phyloP scores from a whole-genome alignment of 2,888 invertebrate species.

The Zygogramma bicolorata region DNA sequence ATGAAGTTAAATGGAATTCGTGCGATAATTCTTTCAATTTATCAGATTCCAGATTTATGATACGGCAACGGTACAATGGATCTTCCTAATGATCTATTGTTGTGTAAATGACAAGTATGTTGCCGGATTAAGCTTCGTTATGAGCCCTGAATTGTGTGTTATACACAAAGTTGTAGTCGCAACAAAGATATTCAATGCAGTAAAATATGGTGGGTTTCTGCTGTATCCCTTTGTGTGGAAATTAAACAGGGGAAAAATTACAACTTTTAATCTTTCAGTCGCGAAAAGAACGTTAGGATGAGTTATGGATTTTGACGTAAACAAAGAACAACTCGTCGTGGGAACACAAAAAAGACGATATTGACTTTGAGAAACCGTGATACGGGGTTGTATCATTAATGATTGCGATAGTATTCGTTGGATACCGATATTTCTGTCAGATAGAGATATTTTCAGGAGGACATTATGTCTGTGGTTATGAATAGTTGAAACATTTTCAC shows the following conservation, averaged over 20 bases:
- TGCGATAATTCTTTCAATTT: neutral
- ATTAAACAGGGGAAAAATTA: neutral
- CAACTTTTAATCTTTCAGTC: neutral
- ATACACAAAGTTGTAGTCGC: neutral
- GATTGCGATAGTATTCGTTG: too few relatives aligned
- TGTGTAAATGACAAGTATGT: neutral
- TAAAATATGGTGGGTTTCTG: neutral
- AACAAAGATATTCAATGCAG: neutral
- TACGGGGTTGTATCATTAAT: too few relatives aligned
- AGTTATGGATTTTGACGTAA: neutral
- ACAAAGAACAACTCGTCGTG: neutral
- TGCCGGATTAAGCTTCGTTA: neutral
- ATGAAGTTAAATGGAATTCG: neutral
- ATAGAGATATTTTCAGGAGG: too few relatives aligned
- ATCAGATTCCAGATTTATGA: neutral
- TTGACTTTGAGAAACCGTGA: neutral
- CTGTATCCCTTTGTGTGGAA: neutral
- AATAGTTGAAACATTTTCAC: too few relatives aligned
- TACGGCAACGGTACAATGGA: neutral
- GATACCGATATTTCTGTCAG: too few relatives aligned
- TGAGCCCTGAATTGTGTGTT: neutral
- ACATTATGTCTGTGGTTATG: too few relatives aligned
- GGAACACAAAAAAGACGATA: neutral
- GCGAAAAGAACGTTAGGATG: neutral
- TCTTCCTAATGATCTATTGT: slow-evolving; percentile 4